Conservation (phyloP, 2,888 invertebrate genomes). For the Lissonota sp. region DNA sequence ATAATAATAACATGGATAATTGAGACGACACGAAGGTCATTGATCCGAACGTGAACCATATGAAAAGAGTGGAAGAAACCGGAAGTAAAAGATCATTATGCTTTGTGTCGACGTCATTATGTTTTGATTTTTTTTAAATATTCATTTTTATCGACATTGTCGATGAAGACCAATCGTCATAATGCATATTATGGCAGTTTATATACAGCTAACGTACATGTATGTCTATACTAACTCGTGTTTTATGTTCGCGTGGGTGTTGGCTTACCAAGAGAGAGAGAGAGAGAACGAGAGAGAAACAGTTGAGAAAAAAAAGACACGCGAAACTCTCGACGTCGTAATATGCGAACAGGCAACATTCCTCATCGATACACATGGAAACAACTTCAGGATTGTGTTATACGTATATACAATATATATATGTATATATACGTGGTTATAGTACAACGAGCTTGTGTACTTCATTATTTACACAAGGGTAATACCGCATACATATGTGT, state of each 20-base stretch:
- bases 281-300: slow-evolving; percentile 17
- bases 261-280: slow-evolving; percentile 14
- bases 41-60: neutral
- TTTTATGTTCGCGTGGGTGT: slow-evolving; percentile 52
- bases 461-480: slow-evolving; percentile 60
- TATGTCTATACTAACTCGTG: neutral
- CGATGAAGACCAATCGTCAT: slow-evolving; percentile 36
- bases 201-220: slow-evolving; percentile 8
- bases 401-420: slow-evolving; percentile 21
- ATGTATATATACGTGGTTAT: slow-evolving; percentile 10
- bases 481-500: slow-evolving; percentile 1
- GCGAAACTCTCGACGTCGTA: slow-evolving; percentile 55
- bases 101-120: slow-evolving; percentile 2
- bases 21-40: neutral
- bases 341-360: slow-evolving; percentile 55
- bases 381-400: slow-evolving; percentile 26
- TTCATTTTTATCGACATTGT: slow-evolving; percentile 41
- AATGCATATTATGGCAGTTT: slow-evolving; percentile 31
- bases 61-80: neutral
- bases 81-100: slow-evolving; percentile 30
- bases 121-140: slow-evolving; percentile 10
- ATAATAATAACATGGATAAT: slow-evolving; percentile 20
- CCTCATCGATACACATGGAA: slow-evolving; percentile 57
- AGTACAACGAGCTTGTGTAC: slow-evolving; percentile 52
- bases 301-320: slow-evolving; percentile 38